Evolutionary conservation across 2,797 vertebrate genomes (phyloP), one percentile per base, ranked within the genome.

Genomic region (Epinephelus awoara): DNA sequence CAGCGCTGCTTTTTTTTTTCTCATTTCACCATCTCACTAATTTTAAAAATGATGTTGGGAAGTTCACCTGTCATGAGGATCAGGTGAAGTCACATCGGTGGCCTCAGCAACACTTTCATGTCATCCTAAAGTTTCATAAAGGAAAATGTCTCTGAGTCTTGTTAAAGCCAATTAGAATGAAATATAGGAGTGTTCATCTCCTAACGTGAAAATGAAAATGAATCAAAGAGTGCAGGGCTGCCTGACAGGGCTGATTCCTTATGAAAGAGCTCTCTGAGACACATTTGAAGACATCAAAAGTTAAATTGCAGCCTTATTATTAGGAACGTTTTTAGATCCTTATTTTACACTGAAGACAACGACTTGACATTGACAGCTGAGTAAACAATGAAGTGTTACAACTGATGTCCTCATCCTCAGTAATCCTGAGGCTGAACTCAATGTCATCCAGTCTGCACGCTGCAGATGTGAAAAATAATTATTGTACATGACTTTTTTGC

Each of bases 101-200:
- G 42, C 51, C 34, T 61, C 57, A 2, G 44, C 12, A 25, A 9
- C 14, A 1, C 4, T 27, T 54, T 23, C 8, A 21, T 10, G 0
- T 29, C 18, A 57, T 63, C 44, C 51, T 34, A 27, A 66, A 56
- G 77, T 71, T 70, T 76, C 11, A n/a, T 6, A 6, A 50, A 19
- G 18, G 25, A 44, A 67, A 64, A 66, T 27, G n/a, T 71, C 29
- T 52, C 57, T 50, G 11, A 71, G 13, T 11, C 18, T 40, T 38
- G 66, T 25, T 13, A 15, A 71, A 77, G 73, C 44, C 77, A 80
- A 66, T 85, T 79, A 61, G 55, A 67, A 58, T 58, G 10, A 72
- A 62, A 58, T 57, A 54, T 17, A 34, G 25, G 25, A 44, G 14
- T 51, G 0, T 34, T 72, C 0, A 14, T 3, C 56, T 62, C 13